Evolutionary conservation across 1,140 invertebrate species (phyloP).

Genomic region (Magallana ariakensis): DNA sequence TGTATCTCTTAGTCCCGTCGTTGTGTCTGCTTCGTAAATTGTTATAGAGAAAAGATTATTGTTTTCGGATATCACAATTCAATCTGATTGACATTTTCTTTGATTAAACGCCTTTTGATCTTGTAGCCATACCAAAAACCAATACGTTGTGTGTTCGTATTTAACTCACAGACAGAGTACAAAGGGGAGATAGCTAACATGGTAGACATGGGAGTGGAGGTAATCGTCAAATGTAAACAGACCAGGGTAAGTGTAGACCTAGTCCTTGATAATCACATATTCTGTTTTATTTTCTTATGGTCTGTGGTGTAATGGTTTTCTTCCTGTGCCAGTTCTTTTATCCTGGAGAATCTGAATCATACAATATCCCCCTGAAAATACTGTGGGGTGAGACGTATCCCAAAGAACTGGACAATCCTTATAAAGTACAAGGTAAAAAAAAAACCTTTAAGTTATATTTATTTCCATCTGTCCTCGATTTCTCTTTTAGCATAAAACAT

Average conservation of each 20-base stretch:
- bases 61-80: too few species aligned
- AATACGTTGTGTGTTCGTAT: neutral
- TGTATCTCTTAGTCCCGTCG: too few species aligned
- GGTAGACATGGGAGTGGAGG: neutral
- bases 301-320: neutral
- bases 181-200: neutral
- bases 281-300: neutral
- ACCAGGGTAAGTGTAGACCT: neutral
- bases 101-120: neutral
- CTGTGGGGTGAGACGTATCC: slow-evolving; percentile 66
- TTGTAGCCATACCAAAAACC: neutral
- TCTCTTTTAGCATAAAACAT: too few species aligned
- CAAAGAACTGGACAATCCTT: slow-evolving; percentile 74
- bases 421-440: slow-evolving; percentile 73
- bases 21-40: too few species aligned
- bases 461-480: too few species aligned
- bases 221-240: neutral
- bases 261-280: too few species aligned
- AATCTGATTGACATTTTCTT: too few species aligned
- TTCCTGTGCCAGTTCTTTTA: slow-evolving; percentile 73
- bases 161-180: neutral
- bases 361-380: slow-evolving; percentile 74
- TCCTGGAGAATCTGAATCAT: slow-evolving; percentile 56
- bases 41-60: too few species aligned
- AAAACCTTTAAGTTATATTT: too few species aligned